phyloP scores from a whole-genome alignment of 2,888 invertebrate species.

The Lumbricus terrestris region DNA sequence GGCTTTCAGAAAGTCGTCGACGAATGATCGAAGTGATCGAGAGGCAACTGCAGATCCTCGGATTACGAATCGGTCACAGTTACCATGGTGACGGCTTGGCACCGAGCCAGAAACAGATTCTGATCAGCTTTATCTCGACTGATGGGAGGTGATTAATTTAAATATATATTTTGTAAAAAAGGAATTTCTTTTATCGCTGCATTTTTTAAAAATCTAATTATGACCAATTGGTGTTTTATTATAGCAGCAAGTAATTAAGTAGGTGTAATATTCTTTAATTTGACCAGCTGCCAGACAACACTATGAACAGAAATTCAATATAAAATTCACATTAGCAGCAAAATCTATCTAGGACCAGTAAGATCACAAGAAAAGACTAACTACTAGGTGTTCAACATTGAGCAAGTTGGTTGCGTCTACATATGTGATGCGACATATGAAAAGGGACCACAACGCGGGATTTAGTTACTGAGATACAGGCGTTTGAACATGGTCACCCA shows the following conservation, averaged over 20 bases:
- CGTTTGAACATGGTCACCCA: too few relatives aligned
- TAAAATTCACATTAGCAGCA: too few relatives aligned
- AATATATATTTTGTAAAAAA: neutral
- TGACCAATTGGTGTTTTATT: neutral
- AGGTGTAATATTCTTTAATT: too few relatives aligned
- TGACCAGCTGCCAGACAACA: too few relatives aligned
- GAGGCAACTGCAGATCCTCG: neutral
- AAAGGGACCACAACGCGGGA: too few relatives aligned
- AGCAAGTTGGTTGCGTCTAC: too few relatives aligned
- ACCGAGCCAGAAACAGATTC: neutral
- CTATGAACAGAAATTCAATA: too few relatives aligned
- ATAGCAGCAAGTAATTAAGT: neutral
- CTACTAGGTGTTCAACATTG: too few relatives aligned
- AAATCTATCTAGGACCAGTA: too few relatives aligned
- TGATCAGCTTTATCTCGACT: conserved; percentile 13
- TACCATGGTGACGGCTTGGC: neutral
- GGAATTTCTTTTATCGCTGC: neutral
- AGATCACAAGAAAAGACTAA: too few relatives aligned
- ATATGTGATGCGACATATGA: too few relatives aligned
- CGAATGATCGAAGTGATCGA: neutral
- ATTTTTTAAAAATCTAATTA: neutral
- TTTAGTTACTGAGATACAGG: too few relatives aligned
- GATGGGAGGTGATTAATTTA: conserved; percentile 18
- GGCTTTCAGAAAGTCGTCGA: neutral
- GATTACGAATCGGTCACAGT: neutral